Conservation (phyloP, 53 echinoderm and acorn worm species). For the Antedon mediterranea region DNA sequence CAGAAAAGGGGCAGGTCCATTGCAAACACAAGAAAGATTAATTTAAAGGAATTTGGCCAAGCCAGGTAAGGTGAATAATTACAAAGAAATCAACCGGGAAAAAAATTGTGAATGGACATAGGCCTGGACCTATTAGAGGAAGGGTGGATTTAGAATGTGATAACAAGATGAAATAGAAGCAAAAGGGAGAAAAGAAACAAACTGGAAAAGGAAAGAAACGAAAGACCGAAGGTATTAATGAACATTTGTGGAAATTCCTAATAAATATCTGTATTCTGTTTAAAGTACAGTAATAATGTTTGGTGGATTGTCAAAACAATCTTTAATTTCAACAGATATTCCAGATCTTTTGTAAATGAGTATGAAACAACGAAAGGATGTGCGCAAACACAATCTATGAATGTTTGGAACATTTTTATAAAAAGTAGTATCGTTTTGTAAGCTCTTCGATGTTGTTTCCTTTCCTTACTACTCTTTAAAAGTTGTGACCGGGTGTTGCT, state of each 20-base stretch:
- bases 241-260: too few relatives aligned
- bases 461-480: too few relatives aligned
- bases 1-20: neutral
- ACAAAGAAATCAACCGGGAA: too few relatives aligned
- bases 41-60: neutral
- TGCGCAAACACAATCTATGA: constrained; percentile 64
- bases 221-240: neutral
- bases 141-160: neutral
- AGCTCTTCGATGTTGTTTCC: too few relatives aligned
- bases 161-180: neutral
- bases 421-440: too few relatives aligned
- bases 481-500: too few relatives aligned
- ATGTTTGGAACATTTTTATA: neutral
- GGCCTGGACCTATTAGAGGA: neutral
- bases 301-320: too few relatives aligned
- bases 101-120: neutral
- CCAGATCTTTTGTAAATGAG: constrained; percentile 26
- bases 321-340: neutral
- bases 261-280: too few relatives aligned
- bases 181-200: neutral
- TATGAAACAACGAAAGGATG: constrained; percentile 65
- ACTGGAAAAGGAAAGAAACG: neutral
- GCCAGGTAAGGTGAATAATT: neutral
- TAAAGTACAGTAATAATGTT: too few relatives aligned
- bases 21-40: neutral